These are phyloP conservation scores for Tenebrio molitor DNA, from an alignment of 1,140 invertebrate species.

Conservation along the genomic window DNA sequence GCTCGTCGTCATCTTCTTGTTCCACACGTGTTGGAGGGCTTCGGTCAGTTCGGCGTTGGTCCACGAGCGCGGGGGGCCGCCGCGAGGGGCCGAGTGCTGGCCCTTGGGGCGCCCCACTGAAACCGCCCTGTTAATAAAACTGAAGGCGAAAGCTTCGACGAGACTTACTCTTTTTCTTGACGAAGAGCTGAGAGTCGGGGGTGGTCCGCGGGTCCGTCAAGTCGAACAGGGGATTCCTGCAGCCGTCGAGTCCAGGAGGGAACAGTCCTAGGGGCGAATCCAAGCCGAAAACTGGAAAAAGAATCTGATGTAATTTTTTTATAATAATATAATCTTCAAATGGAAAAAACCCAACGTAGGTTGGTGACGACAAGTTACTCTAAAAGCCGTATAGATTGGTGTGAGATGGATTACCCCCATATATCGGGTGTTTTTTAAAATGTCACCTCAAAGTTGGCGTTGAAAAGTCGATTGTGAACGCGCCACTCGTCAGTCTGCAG, in stretches of 20 bases:
- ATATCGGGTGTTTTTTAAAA: too few species aligned
- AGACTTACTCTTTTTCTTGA: constrained; percentile 80
- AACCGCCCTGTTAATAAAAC: too few species aligned
- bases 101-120: constrained; percentile 83
- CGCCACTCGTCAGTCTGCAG: too few species aligned
- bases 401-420: too few species aligned
- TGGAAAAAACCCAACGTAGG: too few species aligned
- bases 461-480: too few species aligned
- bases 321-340: too few species aligned
- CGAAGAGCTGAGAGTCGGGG: constrained; percentile 72
- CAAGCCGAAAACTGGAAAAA: constrained; percentile 79
- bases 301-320: constrained; percentile 10
- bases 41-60: constrained; percentile 91
- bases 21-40: constrained; percentile 91
- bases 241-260: constrained; percentile 79
- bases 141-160: background rate
- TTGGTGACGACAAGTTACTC: too few species aligned
- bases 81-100: constrained; percentile 89
- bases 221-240: constrained; percentile 79
- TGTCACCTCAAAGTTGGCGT: too few species aligned
- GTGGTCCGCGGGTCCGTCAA: constrained; percentile 74
- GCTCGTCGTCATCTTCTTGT: constrained; percentile 94
- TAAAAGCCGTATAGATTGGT: too few species aligned
- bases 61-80: constrained; percentile 90
- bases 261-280: constrained; percentile 80